A percentile compares a stretch with the other conserved stretches of the same genome.
These are phyloP conservation scores for Coluber constrictor DNA, from an alignment of 2,797 vertebrate genomes.

Conservation along the genomic window DNA sequence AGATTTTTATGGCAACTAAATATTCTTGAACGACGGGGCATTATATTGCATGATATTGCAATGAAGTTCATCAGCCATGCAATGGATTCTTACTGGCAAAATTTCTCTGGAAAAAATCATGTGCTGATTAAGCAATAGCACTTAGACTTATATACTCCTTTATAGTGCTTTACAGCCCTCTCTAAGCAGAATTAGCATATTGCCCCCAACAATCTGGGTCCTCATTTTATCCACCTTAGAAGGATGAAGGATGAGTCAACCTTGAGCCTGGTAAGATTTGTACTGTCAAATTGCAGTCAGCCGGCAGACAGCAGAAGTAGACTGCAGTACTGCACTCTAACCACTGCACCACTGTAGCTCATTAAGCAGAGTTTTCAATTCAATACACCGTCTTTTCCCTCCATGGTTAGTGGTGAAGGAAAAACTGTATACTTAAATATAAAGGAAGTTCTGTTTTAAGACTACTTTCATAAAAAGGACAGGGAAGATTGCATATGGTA, in stretches of 20 bases:
- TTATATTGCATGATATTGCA: not conserved
- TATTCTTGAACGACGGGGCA: not conserved
- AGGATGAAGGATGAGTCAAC: too few relatives aligned
- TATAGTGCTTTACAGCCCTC: too few relatives aligned
- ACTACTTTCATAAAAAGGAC: slow-evolving; percentile 9
- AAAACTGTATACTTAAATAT: not conserved
- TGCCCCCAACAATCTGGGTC: not conserved
- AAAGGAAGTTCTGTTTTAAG: slow-evolving; percentile 13
- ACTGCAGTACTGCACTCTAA: too few relatives aligned
- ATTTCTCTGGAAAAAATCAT: not conserved
- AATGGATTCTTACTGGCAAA: not conserved
- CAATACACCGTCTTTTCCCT: slow-evolving; percentile 2
- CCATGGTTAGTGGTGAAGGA: not conserved
- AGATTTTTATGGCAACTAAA: not conserved
- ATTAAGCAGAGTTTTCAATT: slow-evolving; percentile 31
- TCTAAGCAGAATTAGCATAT: too few relatives aligned
- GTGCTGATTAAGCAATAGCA: not conserved
- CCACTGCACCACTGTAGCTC: too few relatives aligned
- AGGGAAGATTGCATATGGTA: not conserved
- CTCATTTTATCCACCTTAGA: too few relatives aligned
- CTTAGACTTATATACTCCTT: too few relatives aligned
- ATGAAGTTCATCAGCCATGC: not conserved
- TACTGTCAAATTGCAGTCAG: too few relatives aligned
- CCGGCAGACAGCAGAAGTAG: too few relatives aligned
- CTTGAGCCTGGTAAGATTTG: too few relatives aligned